Evolutionary conservation across 2,888 invertebrate genomes (phyloP).

Genomic region (Pachydiplax longipennis): DNA sequence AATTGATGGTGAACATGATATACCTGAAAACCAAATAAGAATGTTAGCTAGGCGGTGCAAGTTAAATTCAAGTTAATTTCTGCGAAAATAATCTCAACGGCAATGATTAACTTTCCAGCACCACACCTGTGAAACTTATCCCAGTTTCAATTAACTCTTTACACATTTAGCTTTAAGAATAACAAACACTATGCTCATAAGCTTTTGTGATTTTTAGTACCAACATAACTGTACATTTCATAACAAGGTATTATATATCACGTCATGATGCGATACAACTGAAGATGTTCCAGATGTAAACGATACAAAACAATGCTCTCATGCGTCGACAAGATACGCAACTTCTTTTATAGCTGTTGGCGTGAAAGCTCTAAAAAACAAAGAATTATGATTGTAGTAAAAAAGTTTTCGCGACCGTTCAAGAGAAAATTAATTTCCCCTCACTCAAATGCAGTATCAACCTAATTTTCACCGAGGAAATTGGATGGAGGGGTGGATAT

Average conservation of each 20-base stretch:
- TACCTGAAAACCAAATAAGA: not conserved
- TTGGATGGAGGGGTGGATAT: not conserved
- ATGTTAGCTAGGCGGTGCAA: conserved; percentile 12
- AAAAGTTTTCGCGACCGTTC: not conserved
- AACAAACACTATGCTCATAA: not conserved
- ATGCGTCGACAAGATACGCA: not conserved
- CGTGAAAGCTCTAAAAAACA: conserved; percentile 2
- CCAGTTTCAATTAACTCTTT: not conserved
- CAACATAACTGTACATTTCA: conserved; percentile 41
- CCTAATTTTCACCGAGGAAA: not conserved
- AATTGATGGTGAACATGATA: not conserved
- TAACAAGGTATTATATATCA: not conserved
- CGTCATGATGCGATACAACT: conserved; percentile 3
- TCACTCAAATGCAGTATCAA: conserved; percentile 17
- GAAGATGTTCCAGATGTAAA: not conserved
- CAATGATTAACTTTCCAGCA: conserved; percentile 27
- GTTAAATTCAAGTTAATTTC: not conserved
- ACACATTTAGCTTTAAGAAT: not conserved
- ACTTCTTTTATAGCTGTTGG: not conserved
- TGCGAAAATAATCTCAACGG: not conserved
- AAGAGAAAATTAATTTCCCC: not conserved
- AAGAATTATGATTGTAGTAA: not conserved
- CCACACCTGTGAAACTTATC: not conserved
- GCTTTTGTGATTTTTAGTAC: conserved; percentile 34
- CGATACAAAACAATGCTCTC: conserved; percentile 2